Percentiles rank a stretch among this genome's conserved stretches.
These are phyloP conservation scores for Labeo calbasu DNA, from an alignment of 2,797 vertebrate species.

Conservation along the genomic window DNA sequence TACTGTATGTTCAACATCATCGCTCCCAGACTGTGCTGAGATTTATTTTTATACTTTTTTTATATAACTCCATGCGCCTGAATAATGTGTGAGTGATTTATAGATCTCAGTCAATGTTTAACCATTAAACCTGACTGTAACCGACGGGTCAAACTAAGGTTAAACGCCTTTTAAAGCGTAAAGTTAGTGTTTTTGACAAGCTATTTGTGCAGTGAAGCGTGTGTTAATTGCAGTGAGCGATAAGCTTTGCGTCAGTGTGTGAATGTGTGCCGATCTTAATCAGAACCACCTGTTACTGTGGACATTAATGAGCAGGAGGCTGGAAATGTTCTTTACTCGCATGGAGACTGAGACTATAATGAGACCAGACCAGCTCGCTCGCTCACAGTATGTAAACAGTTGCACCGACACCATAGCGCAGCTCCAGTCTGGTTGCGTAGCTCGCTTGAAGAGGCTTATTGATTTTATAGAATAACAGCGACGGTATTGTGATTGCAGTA, in stretches of 20 bases:
- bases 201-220: slow-evolving; percentile 64
- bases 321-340: slow-evolving; percentile 32
- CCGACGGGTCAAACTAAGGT: slow-evolving; percentile 37
- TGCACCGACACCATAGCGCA: background rate
- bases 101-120: slow-evolving; percentile 3
- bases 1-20: background rate
- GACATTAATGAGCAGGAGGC: slow-evolving; percentile 51
- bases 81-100: background rate
- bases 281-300: slow-evolving; percentile 67
- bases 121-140: background rate
- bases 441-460: background rate
- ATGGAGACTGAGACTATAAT: background rate
- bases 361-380: background rate
- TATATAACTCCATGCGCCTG: background rate
- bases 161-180: slow-evolving; percentile 45
- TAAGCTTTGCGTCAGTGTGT: slow-evolving; percentile 68
- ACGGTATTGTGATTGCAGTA: background rate
- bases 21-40: background rate
- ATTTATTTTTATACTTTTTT: background rate
- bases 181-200: slow-evolving; percentile 40
- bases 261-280: slow-evolving; percentile 72
- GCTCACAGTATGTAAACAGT: background rate
- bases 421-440: background rate
- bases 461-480: background rate
- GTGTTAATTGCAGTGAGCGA: slow-evolving; percentile 75